Percentiles rank a stretch among this genome's conserved stretches.
Evolutionary conservation across 2,888 invertebrate species (phyloP).

Genomic region (Hydrotaea cyrtoneurina): DNA sequence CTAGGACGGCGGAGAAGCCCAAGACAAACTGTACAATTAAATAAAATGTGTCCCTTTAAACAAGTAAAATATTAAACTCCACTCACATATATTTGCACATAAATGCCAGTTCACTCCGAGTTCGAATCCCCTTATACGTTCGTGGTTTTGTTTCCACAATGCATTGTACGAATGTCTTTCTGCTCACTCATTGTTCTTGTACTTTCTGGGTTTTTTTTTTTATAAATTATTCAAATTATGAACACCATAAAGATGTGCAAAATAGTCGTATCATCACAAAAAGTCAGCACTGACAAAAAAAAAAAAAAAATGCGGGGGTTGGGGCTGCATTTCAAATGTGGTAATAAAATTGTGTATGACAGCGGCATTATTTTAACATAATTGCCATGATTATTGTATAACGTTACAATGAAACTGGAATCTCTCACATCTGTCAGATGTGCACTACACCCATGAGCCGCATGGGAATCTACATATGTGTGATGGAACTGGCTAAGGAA

Average conservation of each 20-base stretch:
- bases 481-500: constrained; percentile 2
- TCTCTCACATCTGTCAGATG: neutral
- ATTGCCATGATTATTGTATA: constrained; percentile 64
- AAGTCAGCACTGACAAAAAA: neutral
- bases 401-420: constrained; percentile 48
- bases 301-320: too few relatives aligned
- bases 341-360: constrained; percentile 61
- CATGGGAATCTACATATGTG: constrained; percentile 13
- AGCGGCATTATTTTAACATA: constrained; percentile 65
- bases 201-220: neutral
- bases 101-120: too few relatives aligned
- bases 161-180: too few relatives aligned
- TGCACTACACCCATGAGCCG: neutral
- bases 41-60: too few relatives aligned
- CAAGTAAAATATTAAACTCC: too few relatives aligned
- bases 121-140: too few relatives aligned
- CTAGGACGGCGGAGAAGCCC: too few relatives aligned
- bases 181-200: too few relatives aligned
- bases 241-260: constrained; percentile 40
- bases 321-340: constrained; percentile 21
- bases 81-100: too few relatives aligned
- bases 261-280: neutral
- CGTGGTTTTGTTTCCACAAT: too few relatives aligned
- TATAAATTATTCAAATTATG: constrained; percentile 46
- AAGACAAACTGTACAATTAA: too few relatives aligned